A percentile compares a stretch with the other conserved stretches of the same genome.
Evolutionary conservation across 2,113 vertebrate genomes (phyloP).

Genomic region (Ammodramus savannarum): DNA sequence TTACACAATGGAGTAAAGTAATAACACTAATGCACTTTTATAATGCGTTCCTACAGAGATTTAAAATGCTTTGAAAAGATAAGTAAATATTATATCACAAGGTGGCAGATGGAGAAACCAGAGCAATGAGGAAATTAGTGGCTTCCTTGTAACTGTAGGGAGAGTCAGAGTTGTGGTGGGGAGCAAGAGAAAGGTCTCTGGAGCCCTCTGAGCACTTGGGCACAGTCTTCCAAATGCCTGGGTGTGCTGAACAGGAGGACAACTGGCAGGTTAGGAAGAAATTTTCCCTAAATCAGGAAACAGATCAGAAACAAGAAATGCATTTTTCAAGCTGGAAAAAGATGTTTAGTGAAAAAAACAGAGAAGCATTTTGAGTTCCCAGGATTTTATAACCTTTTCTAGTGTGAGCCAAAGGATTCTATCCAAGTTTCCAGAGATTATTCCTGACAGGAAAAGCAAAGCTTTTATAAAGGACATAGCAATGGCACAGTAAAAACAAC

Average conservation of each 20-base stretch:
- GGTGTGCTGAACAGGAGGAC: background rate
- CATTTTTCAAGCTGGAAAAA: constrained; percentile 49
- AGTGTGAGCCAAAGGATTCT: constrained; percentile 16
- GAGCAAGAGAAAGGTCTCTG: background rate
- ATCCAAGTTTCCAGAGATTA: constrained; percentile 59
- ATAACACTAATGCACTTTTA: constrained; percentile 21
- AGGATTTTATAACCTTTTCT: constrained; percentile 64
- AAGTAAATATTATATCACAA: constrained; percentile 21
- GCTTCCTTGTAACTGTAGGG: background rate
- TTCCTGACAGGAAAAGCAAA: constrained; percentile 53
- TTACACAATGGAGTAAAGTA: constrained; percentile 27
- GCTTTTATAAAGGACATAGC: constrained; percentile 27
- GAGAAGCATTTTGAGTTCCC: constrained; percentile 32
- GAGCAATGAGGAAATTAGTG: background rate
- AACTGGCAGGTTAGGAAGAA: background rate
- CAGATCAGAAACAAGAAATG: background rate
- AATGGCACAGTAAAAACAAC: constrained; percentile 32
- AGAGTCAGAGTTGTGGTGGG: background rate
- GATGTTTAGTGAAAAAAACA: constrained; percentile 27
- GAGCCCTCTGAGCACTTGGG: background rate
- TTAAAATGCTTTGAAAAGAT: constrained; percentile 35
- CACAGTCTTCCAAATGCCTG: background rate
- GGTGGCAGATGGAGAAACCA: background rate
- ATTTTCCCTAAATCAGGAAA: background rate
- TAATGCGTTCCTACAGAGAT: constrained; percentile 29